These are phyloP conservation scores for Scaptomyza cyrtandrae DNA, from an alignment of 2,888 invertebrate genomes.

Conservation along the genomic window DNA sequence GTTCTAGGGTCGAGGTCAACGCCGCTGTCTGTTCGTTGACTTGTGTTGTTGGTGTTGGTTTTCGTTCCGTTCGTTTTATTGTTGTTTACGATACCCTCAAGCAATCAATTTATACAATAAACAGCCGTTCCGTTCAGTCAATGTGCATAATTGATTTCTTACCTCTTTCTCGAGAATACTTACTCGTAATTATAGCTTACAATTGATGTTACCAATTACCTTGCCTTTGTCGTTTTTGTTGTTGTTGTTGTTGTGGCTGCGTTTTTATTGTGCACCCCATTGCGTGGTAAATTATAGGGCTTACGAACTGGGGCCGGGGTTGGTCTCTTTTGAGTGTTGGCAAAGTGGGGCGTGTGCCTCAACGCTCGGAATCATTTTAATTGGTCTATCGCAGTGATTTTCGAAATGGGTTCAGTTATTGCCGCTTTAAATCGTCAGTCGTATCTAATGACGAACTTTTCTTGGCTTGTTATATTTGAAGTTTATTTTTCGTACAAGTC, in stretches of 20 bases:
- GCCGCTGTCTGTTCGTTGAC: slow-evolving; percentile 4
- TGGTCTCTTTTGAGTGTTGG: slow-evolving; percentile 32
- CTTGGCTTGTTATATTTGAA: neutral
- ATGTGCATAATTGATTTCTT: slow-evolving; percentile 75
- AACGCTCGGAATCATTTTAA: slow-evolving; percentile 45
- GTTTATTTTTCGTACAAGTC: neutral
- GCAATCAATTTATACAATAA: slow-evolving; percentile 35
- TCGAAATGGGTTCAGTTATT: slow-evolving; percentile 10
- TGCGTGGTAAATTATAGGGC: slow-evolving; percentile 64
- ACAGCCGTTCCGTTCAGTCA: slow-evolving; percentile 25
- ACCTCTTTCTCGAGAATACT: slow-evolving; percentile 56
- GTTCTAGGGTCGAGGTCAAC: slow-evolving; percentile 69
- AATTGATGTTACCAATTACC: slow-evolving; percentile 59
- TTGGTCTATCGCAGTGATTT: slow-evolving; percentile 46
- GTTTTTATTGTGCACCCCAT: slow-evolving; percentile 41
- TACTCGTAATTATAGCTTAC: slow-evolving; percentile 65
- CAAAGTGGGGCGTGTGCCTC: slow-evolving; percentile 48
- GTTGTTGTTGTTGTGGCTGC: slow-evolving; percentile 13
- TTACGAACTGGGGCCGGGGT: slow-evolving; percentile 27
- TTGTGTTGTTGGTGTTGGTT: neutral
- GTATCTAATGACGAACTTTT: slow-evolving; percentile 17
- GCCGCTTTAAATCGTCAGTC: neutral
- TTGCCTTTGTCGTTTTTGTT: slow-evolving; percentile 26
- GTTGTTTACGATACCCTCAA: slow-evolving; percentile 8
- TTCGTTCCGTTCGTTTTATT: slow-evolving; percentile 2